A percentile compares a stretch with the other conserved stretches of the same genome.
These are phyloP conservation scores for Vulpes ferrilata DNA, from an alignment of 2,113 vertebrate species.

Conservation along the genomic window DNA sequence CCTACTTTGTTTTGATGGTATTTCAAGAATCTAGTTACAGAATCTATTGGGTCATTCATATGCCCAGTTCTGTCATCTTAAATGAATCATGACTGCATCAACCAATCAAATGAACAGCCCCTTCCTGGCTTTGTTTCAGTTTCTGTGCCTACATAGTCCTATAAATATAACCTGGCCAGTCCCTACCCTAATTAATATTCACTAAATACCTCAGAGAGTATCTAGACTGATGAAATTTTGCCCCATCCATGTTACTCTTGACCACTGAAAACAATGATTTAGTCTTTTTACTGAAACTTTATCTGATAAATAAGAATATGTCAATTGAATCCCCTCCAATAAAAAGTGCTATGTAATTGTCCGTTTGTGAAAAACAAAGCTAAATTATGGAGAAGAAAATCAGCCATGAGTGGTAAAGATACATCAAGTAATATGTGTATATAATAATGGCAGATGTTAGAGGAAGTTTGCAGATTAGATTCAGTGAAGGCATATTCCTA, in stretches of 20 bases:
- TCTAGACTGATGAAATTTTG: neutral
- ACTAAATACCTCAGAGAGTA: neutral
- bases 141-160: conserved; percentile 51
- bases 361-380: neutral
- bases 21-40: conserved; percentile 44
- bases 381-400: conserved; percentile 48
- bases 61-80: conserved; percentile 29
- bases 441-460: neutral
- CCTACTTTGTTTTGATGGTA: neutral
- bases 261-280: conserved; percentile 66
- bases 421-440: neutral
- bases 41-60: neutral
- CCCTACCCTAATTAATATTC: neutral
- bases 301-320: conserved; percentile 28
- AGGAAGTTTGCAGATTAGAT: neutral
- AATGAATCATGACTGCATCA: neutral
- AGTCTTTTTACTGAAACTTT: conserved; percentile 67
- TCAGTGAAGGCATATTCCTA: neutral
- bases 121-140: neutral
- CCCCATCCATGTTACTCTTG: conserved; percentile 14
- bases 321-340: conserved; percentile 65
- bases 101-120: conserved; percentile 48
- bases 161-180: conserved; percentile 62
- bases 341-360: conserved; percentile 73
- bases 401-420: neutral